phyloP scores from a whole-genome alignment of 1,140 invertebrate species.

The Bombus haemorrhoidalis region DNA sequence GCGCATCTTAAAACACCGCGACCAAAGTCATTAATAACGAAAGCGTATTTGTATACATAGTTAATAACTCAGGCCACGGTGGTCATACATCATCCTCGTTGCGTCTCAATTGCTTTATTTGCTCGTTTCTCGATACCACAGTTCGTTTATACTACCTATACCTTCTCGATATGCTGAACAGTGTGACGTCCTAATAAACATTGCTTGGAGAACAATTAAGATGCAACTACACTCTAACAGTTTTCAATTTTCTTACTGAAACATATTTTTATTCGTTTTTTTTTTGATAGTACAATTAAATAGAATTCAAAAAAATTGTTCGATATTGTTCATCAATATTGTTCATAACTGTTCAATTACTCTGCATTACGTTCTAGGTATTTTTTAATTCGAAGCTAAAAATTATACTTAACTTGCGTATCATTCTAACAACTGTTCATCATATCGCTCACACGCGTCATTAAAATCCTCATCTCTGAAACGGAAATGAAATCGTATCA shows the following conservation, averaged over 20 bases:
- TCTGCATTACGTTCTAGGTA: neutral
- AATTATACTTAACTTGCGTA: neutral
- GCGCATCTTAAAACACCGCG: constrained; percentile 30
- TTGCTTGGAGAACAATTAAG: too few species aligned
- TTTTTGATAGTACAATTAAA: too few species aligned
- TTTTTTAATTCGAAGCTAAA: neutral
- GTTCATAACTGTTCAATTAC: too few species aligned
- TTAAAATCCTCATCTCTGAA: neutral
- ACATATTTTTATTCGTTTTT: too few species aligned
- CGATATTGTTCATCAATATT: too few species aligned
- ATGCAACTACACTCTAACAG: too few species aligned
- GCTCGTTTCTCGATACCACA: constrained; percentile 14
- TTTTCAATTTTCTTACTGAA: too few species aligned
- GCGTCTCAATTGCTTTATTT: constrained; percentile 31
- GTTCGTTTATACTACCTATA: neutral
- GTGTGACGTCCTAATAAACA: neutral
- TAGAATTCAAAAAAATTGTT: too few species aligned
- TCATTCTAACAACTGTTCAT: too few species aligned
- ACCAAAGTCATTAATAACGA: constrained; percentile 45
- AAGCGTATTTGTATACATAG: constrained; percentile 45
- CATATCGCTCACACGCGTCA: neutral
- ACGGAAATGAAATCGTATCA: neutral
- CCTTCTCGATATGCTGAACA: neutral
- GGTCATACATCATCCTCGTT: constrained; percentile 39
- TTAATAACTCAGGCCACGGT: constrained; percentile 41